Conservation (phyloP, 2,797 vertebrate genomes). For the Phoebastria nigripes region DNA sequence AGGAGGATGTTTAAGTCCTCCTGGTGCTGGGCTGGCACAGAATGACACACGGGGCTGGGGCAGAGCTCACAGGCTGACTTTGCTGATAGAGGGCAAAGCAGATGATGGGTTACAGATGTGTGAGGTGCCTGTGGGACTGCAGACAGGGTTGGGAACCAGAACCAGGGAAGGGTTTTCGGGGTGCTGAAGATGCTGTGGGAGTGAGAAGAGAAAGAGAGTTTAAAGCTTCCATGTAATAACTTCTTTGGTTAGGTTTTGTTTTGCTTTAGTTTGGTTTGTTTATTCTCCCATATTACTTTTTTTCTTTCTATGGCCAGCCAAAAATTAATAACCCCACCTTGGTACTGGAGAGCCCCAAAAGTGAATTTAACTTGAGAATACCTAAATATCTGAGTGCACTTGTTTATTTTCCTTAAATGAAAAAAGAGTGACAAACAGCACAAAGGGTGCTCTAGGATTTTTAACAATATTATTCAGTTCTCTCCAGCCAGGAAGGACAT, state of each 20-base stretch:
- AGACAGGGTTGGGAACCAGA: background rate
- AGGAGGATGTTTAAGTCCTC: background rate
- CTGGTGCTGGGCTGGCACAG: background rate
- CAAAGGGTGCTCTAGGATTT: background rate
- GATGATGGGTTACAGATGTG: too few species aligned
- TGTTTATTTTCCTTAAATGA: background rate
- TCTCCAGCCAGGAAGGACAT: background rate
- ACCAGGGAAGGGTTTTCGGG: background rate
- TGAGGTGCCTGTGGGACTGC: background rate
- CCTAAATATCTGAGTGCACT: background rate
- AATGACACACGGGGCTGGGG: too few species aligned
- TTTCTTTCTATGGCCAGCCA: background rate
- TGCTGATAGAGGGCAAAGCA: background rate
- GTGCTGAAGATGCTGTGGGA: background rate
- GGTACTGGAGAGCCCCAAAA: background rate
- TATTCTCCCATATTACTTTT: background rate
- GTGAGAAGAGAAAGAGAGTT: background rate
- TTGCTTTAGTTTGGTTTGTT: background rate
- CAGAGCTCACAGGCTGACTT: background rate
- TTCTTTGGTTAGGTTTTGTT: background rate
- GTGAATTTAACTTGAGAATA: background rate
- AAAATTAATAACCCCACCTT: background rate
- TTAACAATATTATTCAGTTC: background rate
- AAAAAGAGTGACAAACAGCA: background rate
- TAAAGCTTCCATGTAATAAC: background rate